phyloP scores from a whole-genome alignment of 2,113 vertebrate species.

The Chionomys nivalis region DNA sequence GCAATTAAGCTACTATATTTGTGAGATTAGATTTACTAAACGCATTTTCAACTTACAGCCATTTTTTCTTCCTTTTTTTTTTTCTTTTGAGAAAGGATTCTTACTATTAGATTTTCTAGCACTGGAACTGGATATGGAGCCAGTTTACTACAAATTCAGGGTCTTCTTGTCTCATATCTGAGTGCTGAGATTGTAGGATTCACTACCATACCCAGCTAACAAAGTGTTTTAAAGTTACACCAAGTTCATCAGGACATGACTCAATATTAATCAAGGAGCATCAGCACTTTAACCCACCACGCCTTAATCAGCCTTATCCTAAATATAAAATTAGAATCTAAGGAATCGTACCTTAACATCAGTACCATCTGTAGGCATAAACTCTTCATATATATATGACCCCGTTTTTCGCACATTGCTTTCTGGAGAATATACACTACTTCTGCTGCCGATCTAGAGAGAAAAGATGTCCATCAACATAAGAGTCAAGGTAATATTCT shows the following conservation, averaged over 20 bases:
- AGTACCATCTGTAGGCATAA: constrained; percentile 96
- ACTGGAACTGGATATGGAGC: not conserved
- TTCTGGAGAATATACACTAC: constrained; percentile 95
- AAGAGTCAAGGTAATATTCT: constrained; percentile 11
- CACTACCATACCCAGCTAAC: not conserved
- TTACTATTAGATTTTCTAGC: too few relatives aligned
- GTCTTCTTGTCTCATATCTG: not conserved
- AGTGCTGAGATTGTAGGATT: not conserved
- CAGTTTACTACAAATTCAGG: not conserved
- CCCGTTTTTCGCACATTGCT: constrained; percentile 94
- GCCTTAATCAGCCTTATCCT: constrained; percentile 89
- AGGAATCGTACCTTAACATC: constrained; percentile 93
- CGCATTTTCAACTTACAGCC: not conserved
- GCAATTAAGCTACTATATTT: not conserved
- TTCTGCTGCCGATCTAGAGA: constrained; percentile 95
- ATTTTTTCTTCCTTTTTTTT: too few relatives aligned
- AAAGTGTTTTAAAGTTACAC: not conserved
- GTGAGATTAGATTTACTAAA: not conserved
- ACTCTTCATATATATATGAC: constrained; percentile 95
- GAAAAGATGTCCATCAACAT: constrained; percentile 51
- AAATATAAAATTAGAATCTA: constrained; percentile 1
- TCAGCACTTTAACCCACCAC: not conserved
- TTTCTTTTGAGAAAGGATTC: not conserved
- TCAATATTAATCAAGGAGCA: not conserved
- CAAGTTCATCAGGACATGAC: not conserved